These are phyloP conservation scores for Sebastes diploproa DNA, from an alignment of 2,797 vertebrate species.

Conservation along the genomic window DNA sequence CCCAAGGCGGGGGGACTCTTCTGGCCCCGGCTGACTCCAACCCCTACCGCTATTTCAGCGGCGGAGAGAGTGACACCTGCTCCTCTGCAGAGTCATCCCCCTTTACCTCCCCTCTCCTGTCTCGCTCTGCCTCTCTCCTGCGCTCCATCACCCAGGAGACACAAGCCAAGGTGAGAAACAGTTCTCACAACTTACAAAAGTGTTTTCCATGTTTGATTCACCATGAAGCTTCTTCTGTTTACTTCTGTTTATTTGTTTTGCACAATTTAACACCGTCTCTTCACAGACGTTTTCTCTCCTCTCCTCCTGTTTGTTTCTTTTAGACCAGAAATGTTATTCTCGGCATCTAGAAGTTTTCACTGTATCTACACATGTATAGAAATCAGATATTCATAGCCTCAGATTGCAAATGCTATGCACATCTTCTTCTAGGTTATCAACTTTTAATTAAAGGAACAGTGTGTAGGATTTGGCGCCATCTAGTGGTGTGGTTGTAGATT, in stretches of 20 bases:
- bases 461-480: too few species aligned
- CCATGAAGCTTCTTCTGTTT: background rate
- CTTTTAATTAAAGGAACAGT: too few species aligned
- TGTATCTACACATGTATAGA: background rate
- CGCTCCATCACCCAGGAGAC: constrained; percentile 94
- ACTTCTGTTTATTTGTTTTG: too few species aligned
- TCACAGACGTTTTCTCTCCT: background rate
- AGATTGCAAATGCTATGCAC: too few species aligned
- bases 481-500: too few species aligned
- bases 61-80: constrained; percentile 95
- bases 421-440: too few species aligned
- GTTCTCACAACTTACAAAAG: background rate
- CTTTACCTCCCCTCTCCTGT: constrained; percentile 92
- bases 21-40: constrained; percentile 87
- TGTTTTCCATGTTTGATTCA: background rate
- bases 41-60: constrained; percentile 92
- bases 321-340: background rate
- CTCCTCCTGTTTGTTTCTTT: background rate
- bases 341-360: background rate
- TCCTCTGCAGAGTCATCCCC: constrained; percentile 96
- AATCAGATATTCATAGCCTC: too few species aligned
- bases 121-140: constrained; percentile 92
- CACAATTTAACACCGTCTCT: too few species aligned
- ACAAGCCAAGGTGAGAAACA: constrained; percentile 87
- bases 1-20: constrained; percentile 76